These are phyloP conservation scores for Manis pentadactyla DNA, from an alignment of 2,797 vertebrate species.

Conservation along the genomic window DNA sequence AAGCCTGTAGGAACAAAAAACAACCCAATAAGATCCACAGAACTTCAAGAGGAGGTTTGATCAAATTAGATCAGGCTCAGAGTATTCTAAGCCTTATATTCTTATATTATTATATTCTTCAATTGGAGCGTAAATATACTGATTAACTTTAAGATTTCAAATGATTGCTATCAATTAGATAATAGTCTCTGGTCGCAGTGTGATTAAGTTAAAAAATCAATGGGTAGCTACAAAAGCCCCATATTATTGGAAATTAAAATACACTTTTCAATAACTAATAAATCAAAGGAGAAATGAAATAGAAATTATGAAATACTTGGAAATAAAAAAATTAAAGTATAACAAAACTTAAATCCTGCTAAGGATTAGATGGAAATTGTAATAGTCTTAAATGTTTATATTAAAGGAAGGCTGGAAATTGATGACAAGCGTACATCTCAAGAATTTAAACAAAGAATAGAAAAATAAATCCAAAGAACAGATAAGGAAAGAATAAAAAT, in stretches of 20 bases:
- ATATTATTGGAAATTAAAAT: background rate
- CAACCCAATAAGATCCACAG: background rate
- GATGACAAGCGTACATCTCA: background rate
- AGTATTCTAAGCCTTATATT: background rate
- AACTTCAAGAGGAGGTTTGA: background rate
- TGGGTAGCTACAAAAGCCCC: background rate
- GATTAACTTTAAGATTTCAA: background rate
- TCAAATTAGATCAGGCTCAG: background rate
- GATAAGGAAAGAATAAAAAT: background rate
- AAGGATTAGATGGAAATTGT: background rate
- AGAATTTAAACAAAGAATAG: background rate
- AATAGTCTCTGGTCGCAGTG: background rate
- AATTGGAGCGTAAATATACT: background rate
- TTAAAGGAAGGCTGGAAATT: background rate
- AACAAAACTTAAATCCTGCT: background rate
- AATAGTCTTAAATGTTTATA: background rate
- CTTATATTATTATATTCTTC: background rate
- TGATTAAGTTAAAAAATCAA: background rate
- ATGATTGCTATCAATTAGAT: background rate
- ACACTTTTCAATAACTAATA: background rate
- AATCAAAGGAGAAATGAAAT: background rate
- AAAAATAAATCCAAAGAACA: constrained; percentile 15
- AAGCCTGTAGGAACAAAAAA: background rate
- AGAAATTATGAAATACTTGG: background rate
- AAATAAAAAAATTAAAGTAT: background rate